phyloP scores from a whole-genome alignment of 2,888 invertebrate species.

The Eueremaeus valkanovi region DNA sequence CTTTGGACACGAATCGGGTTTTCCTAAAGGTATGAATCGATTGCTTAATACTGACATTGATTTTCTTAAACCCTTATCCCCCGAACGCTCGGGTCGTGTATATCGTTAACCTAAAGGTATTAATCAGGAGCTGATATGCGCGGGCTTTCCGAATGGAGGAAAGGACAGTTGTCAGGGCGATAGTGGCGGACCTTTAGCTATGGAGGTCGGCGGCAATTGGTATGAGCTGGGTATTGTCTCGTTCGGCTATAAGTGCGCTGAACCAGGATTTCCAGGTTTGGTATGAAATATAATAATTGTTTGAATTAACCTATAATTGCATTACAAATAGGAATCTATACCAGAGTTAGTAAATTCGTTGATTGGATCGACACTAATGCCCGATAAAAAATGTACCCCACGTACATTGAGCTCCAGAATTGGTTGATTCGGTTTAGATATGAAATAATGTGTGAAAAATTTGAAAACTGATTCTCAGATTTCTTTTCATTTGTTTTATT shows the following conservation, averaged over 20 bases:
- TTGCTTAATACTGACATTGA: too few species aligned
- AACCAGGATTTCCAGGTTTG: slow-evolving; percentile 63
- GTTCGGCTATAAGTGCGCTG: slow-evolving; percentile 62
- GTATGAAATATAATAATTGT: slow-evolving; percentile 62
- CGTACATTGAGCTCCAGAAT: too few species aligned
- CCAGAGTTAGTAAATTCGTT: background rate
- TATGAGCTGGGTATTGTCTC: slow-evolving; percentile 60
- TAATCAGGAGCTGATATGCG: slow-evolving; percentile 29
- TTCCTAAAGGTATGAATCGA: slow-evolving; percentile 34
- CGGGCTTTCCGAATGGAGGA: slow-evolving; percentile 14
- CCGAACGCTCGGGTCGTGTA: background rate
- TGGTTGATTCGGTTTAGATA: too few species aligned
- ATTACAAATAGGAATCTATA: slow-evolving; percentile 54
- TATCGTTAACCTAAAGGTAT: slow-evolving; percentile 25
- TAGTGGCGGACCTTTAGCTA: slow-evolving; percentile 75
- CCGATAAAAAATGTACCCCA: too few species aligned
- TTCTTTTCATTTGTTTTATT: too few species aligned
- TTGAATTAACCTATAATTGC: slow-evolving; percentile 1
- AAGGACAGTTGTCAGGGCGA: slow-evolving; percentile 54
- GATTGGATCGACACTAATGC: background rate
- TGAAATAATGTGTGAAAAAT: too few species aligned
- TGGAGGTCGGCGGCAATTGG: slow-evolving; percentile 49
- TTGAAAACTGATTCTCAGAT: too few species aligned
- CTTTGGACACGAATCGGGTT: background rate
- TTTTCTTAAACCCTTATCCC: too few species aligned